Evolutionary conservation across 2,888 invertebrate genomes (phyloP).

Genomic region (Ormyrus rosae): DNA sequence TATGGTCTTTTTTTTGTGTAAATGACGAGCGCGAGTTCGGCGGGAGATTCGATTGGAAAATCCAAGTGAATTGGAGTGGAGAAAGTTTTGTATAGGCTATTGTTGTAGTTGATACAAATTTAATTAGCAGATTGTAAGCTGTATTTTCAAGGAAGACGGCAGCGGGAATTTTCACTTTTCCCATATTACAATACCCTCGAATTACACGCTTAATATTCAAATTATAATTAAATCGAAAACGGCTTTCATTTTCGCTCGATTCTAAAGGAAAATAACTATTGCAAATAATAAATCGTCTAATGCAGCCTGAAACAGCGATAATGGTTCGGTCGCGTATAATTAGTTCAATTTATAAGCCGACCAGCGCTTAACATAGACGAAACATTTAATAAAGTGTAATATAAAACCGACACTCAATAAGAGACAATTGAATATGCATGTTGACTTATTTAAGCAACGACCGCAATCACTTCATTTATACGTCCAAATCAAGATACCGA

Average conservation of each 20-base stretch:
- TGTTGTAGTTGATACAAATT: neutral
- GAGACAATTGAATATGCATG: constrained; percentile 47
- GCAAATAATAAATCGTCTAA: no score
- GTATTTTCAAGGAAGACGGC: neutral
- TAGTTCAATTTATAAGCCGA: no score
- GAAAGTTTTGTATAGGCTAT: neutral
- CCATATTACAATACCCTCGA: constrained; percentile 5
- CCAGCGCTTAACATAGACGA: constrained; percentile 1
- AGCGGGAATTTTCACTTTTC: constrained; percentile 27
- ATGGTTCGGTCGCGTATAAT: no score
- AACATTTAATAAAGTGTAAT: constrained; percentile 24
- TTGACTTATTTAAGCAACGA: constrained; percentile 35
- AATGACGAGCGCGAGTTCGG: no score
- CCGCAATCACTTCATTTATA: constrained; percentile 24
- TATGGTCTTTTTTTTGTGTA: no score
- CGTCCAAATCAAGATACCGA: neutral
- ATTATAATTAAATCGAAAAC: no score
- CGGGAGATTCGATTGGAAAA: no score
- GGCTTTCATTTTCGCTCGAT: no score
- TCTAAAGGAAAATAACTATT: no score
- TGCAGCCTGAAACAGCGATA: no score
- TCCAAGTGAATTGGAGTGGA: neutral
- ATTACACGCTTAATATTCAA: no score
- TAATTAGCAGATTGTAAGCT: neutral
- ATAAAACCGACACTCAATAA: constrained; percentile 28